Evolutionary conservation across 1,140 invertebrate species (phyloP).

Genomic region (Aphelinus atriplicis): DNA sequence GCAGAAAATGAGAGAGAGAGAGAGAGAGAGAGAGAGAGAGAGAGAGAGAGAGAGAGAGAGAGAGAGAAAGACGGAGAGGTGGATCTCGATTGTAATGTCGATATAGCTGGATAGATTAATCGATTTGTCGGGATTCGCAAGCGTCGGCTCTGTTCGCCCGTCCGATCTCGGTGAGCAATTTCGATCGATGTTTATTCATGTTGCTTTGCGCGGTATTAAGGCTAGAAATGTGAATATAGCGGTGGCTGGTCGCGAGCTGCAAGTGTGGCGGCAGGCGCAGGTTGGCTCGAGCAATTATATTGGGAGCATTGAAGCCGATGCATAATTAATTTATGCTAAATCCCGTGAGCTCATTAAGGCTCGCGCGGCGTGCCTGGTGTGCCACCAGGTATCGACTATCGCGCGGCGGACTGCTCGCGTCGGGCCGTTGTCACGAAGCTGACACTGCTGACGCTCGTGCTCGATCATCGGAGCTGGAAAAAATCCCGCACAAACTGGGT

Average conservation of each 20-base stretch:
- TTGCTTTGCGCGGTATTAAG: neutral
- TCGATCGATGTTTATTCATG: constrained; percentile 48
- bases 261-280: constrained; percentile 40
- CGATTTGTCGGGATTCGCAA: neutral
- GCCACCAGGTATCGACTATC: too few relatives aligned
- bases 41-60: too few relatives aligned
- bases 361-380: constrained; percentile 35
- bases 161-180: constrained; percentile 35
- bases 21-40: too few relatives aligned
- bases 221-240: too few relatives aligned
- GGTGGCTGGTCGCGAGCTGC: constrained; percentile 19
- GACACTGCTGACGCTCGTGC: constrained; percentile 11
- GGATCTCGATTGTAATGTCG: too few relatives aligned
- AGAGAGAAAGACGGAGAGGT: too few relatives aligned
- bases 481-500: constrained; percentile 42
- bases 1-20: too few relatives aligned
- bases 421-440: neutral
- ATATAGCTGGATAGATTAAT: neutral
- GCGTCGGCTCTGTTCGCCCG: neutral
- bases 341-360: constrained; percentile 42
- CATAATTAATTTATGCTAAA: constrained; percentile 63
- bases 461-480: constrained; percentile 33
- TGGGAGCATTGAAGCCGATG: constrained; percentile 52
- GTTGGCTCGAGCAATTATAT: constrained; percentile 40
- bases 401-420: neutral